Conservation (phyloP, 2,888 invertebrate genomes). For the Sialis fuliginosa region DNA sequence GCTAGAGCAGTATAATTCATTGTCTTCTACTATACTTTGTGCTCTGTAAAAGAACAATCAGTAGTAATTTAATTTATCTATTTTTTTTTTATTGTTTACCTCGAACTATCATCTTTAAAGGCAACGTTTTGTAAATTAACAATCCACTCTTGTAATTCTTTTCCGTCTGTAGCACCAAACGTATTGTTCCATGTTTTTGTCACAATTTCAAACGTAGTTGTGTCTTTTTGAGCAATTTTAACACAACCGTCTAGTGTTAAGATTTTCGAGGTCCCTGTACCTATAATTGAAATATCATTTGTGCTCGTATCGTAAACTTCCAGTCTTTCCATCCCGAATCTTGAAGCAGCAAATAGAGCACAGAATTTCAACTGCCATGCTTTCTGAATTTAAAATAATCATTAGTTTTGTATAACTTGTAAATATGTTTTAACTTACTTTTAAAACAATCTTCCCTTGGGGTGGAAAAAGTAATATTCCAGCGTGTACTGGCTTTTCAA, state of each 20-base stretch:
- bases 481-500: conserved; percentile 54
- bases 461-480: conserved; percentile 67
- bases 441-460: conserved; percentile 59
- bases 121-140: conserved; percentile 64
- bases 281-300: conserved; percentile 38
- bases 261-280: conserved; percentile 47
- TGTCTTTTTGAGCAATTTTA: conserved; percentile 51
- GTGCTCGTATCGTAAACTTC: conserved; percentile 64
- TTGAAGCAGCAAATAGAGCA: conserved; percentile 62
- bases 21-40: conserved; percentile 63
- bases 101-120: conserved; percentile 46
- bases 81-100: too few relatives aligned
- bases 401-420: neutral
- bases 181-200: conserved; percentile 47
- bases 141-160: conserved; percentile 61
- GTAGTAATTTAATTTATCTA: too few relatives aligned
- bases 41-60: conserved; percentile 9
- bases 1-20: conserved; percentile 74
- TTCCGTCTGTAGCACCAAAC: conserved; percentile 47
- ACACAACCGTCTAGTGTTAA: conserved; percentile 76
- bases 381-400: conserved; percentile 38
- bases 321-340: conserved; percentile 67
- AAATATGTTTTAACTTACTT: conserved; percentile 27
- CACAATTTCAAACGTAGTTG: conserved; percentile 45
- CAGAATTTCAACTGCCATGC: conserved; percentile 66